phyloP scores from a whole-genome alignment of 2,888 invertebrate species.

The Athrips mouffetella region DNA sequence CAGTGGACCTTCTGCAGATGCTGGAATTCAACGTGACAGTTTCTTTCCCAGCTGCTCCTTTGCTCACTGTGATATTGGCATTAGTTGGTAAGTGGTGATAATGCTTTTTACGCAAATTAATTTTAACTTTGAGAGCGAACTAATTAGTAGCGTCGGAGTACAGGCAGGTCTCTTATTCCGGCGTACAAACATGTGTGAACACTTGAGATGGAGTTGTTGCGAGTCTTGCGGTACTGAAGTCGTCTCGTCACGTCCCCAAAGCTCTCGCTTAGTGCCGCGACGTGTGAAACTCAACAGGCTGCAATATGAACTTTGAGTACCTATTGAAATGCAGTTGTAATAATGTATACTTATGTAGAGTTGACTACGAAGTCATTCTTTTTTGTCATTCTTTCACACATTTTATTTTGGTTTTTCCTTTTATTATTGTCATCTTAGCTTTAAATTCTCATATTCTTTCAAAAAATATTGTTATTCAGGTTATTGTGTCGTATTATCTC shows the following conservation, averaged over 20 bases:
- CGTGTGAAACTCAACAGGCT: conserved; percentile 2
- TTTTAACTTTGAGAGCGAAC: not conserved
- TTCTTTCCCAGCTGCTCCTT: conserved; percentile 96
- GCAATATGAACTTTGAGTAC: conserved; percentile 8
- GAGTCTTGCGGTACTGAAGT: conserved; percentile 17
- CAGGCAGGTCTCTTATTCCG: not conserved
- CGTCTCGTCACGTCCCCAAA: conserved; percentile 13
- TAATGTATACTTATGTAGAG: not conserved
- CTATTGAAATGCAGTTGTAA: conserved; percentile 2
- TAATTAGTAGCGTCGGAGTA: not conserved
- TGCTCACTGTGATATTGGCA: conserved; percentile 97
- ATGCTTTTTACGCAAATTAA: too few species aligned
- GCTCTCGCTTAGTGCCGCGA: conserved; percentile 11
- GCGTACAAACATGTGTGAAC: conserved; percentile 21
- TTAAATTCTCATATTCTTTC: too few species aligned
- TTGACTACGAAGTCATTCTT: too few species aligned
- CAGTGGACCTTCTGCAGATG: conserved; percentile 99
- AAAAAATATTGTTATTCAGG: too few species aligned
- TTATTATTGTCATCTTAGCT: not conserved
- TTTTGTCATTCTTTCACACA: too few species aligned
- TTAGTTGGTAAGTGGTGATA: conserved; percentile 99
- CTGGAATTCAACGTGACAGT: conserved; percentile 96
- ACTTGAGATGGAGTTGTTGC: conserved; percentile 17
- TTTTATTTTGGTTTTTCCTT: not conserved
- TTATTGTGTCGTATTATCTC: too few species aligned